A percentile compares a stretch with the other conserved stretches of the same genome.
Evolutionary conservation across 2,888 invertebrate genomes (phyloP).

Genomic region (Sphaerophoria rueppellii): DNA sequence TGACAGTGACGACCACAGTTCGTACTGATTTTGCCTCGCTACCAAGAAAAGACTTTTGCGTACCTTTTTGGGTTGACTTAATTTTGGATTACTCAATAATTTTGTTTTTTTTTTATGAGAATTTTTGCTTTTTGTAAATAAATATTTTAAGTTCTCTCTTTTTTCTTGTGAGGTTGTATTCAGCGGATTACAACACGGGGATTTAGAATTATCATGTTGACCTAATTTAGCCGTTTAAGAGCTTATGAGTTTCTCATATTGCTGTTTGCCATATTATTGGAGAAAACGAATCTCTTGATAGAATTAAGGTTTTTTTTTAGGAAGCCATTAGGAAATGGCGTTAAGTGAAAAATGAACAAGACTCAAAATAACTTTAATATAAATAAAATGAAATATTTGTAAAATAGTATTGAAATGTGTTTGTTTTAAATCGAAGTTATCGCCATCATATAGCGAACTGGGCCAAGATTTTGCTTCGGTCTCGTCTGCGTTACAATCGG

Average conservation of each 20-base stretch:
- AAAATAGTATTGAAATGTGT: too few relatives aligned
- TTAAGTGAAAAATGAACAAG: too few relatives aligned
- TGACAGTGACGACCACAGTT: constrained; percentile 64
- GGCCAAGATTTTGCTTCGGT: too few relatives aligned
- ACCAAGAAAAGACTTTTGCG: background rate
- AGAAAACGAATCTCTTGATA: too few relatives aligned
- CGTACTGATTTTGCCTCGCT: constrained; percentile 35
- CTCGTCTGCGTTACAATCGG: too few relatives aligned
- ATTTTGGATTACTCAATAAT: constrained; percentile 7
- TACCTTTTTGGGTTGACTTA: background rate
- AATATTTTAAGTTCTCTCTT: constrained; percentile 35
- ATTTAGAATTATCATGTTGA: constrained; percentile 50
- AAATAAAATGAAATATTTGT: too few relatives aligned
- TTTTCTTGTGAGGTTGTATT: constrained; percentile 39
- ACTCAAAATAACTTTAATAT: too few relatives aligned
- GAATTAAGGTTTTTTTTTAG: too few relatives aligned
- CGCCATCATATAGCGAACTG: too few relatives aligned
- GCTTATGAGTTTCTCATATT: constrained; percentile 64
- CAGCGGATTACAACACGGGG: constrained; percentile 24
- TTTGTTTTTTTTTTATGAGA: constrained; percentile 33
- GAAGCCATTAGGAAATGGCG: too few relatives aligned
- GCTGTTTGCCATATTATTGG: too few relatives aligned
- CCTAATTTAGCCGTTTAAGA: constrained; percentile 42
- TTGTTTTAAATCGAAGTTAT: too few relatives aligned
- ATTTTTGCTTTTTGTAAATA: constrained; percentile 58